phyloP scores from a whole-genome alignment of 2,888 invertebrate genomes.

The Pheosia gnoma region DNA sequence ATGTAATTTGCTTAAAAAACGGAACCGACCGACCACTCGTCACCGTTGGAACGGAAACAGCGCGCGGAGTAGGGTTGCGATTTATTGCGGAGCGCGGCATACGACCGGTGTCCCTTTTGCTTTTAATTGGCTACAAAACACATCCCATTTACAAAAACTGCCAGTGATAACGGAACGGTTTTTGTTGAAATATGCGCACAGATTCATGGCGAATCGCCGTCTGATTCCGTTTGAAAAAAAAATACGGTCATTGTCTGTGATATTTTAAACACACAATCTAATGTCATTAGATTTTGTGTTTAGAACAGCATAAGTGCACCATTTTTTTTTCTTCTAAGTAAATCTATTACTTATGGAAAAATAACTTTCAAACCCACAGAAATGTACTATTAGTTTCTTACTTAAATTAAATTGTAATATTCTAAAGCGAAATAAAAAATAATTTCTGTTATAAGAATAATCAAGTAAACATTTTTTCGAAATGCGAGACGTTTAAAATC shows the following conservation, averaged over 20 bases:
- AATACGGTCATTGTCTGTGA: neutral
- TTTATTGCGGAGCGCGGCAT: conserved; percentile 74
- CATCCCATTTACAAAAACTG: conserved; percentile 71
- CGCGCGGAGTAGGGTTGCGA: conserved; percentile 71
- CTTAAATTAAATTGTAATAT: too few relatives aligned
- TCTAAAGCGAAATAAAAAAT: too few relatives aligned
- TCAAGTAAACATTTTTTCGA: too few relatives aligned
- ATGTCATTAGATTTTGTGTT: too few relatives aligned
- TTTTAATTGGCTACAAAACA: conserved; percentile 82
- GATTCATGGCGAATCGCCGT: conserved; percentile 22
- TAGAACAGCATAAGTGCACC: too few relatives aligned
- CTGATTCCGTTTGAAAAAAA: conserved; percentile 5
- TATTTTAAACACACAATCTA: neutral
- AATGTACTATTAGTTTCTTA: too few relatives aligned
- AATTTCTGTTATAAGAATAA: too few relatives aligned
- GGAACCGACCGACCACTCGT: conserved; percentile 36
- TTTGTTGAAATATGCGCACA: conserved; percentile 31
- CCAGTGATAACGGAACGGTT: conserved; percentile 61
- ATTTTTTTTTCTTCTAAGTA: too few relatives aligned
- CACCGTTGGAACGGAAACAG: conserved; percentile 65
- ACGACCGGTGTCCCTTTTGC: conserved; percentile 69
- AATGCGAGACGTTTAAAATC: neutral
- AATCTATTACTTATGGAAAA: too few relatives aligned
- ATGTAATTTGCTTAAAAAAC: conserved; percentile 39
- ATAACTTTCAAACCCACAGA: too few relatives aligned